Evolutionary conservation across 2,797 vertebrate genomes (phyloP), one percentile per base, ranked within the genome.

Genomic region (Helicolenus hilgendorfi): DNA sequence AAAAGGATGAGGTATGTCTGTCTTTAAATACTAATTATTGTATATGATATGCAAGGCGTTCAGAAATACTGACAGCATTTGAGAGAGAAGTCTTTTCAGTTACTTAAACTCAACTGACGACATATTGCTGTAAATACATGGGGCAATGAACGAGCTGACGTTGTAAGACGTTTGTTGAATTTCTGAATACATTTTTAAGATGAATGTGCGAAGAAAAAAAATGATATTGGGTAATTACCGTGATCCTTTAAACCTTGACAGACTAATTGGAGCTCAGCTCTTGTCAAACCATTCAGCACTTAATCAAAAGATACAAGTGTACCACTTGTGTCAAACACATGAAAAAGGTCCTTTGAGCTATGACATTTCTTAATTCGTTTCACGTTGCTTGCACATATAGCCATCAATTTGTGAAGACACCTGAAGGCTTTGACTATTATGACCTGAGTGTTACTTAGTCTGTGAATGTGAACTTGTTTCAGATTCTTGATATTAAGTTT

Each of bases 231-330:
- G 76, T 72, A 89, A 85, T 84, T 77, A 38, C 22, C 18, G 72
- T 55, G 14, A 85, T 85, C 26, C 27, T 53, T 77, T 77, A 81
- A 82, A 87, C 59, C 9, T 49, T 53, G 56, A 76, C n/a, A 38
- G 33, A 72, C 35, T 78, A 76, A 80, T 72, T 77, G 71, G 24
- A 14, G 22, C 35, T 78, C 27, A 14, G 58, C 55, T 71, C 74
- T 78, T 73, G 11, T 81, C 49, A 77, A 76, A 90, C 11, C 35
- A 24, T 59, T 67, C 11, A 70, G 63, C 10, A 58, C 58, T 76
- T 72, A 58, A 74, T 77, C 60, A 87, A 81, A 79, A 81, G n/a
- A 83, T 49, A 45, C 27, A 75, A 72, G 22, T 55, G 24, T 49
- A 41, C 27, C 24, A 67, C 27, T 72, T 60, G 7, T 55, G 26